Evolutionary conservation across 2,113 vertebrate species (phyloP), one percentile per base, ranked within the genome.

Genomic region (Xiphias gladius): DNA sequence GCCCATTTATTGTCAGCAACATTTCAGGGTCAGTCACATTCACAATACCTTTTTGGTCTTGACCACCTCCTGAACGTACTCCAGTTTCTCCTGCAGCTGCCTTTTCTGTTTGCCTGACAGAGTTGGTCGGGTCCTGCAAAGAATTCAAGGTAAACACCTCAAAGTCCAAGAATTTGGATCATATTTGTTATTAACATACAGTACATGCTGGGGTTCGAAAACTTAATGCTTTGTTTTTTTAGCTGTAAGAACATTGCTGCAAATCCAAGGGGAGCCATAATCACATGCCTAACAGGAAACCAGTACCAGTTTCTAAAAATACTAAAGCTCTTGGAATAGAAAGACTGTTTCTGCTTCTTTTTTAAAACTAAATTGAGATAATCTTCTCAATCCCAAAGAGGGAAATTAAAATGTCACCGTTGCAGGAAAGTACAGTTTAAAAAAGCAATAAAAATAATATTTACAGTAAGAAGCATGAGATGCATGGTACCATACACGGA

Each of bases 31-130:
- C 8, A 32, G 4, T 13, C 48, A 14, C 46, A 46, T 5, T 26
- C 2, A 17, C 5, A 2, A 13, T 91, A 97, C 96, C 96, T 96
- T 96, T 90, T 96, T 96, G 76, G 83, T 86, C 73, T 94, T 95
- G 57, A 96, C 94, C 75, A 95, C 95, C 6, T 96, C 95, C 79
- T 93, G 90, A 13, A 96, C 86, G 16, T 96, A 96, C 20, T 94
- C 93, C 59, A 94, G 90, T 79, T 95, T 96, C 82, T 96, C 95
- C 69, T 94, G 94, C 65, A 97, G 87, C 30, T 96, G 95, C 59
- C 92, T 92, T 59, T 95, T 95, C 91, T 96, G 95, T 78, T 95
- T 94, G 69, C 95, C 93, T 9, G 93, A 95, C 26, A 97, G 86
- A n/a, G 95, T 96, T 1, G 82, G 74, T 41, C 52, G 93, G 41